A percentile compares a stretch with the other conserved stretches of the same genome.
phyloP scores from a whole-genome alignment of 2,113 vertebrate species.

The Solea senegalensis region DNA sequence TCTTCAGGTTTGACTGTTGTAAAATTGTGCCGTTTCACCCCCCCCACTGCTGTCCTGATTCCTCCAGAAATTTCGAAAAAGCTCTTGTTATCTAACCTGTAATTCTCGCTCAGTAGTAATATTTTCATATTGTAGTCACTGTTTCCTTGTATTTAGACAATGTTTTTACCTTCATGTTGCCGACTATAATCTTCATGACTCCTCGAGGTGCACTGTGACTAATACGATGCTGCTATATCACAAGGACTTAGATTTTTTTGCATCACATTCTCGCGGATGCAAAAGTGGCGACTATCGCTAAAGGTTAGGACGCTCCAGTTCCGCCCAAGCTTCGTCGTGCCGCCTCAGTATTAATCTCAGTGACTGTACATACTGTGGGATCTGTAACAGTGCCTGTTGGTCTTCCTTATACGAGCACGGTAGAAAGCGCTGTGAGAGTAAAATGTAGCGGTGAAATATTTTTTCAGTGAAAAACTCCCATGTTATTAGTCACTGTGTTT shows the following conservation, averaged over 20 bases:
- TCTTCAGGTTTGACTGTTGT: constrained; percentile 69
- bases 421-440: constrained; percentile 4
- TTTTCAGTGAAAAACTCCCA: constrained; percentile 1
- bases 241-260: constrained; percentile 57
- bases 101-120: constrained; percentile 63
- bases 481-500: constrained; percentile 35
- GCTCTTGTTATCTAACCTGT: constrained; percentile 55
- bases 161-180: constrained; percentile 65
- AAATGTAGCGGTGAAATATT: constrained; percentile 38
- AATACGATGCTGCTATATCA: constrained; percentile 77
- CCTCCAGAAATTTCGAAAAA: constrained; percentile 47
- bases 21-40: constrained; percentile 51
- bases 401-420: constrained; percentile 51
- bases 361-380: constrained; percentile 40
- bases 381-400: constrained; percentile 36
- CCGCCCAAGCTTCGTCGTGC: constrained; percentile 34
- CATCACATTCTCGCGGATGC: constrained; percentile 38
- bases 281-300: constrained; percentile 25
- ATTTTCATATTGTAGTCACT: constrained; percentile 74
- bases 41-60: background rate
- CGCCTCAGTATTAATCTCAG: constrained; percentile 44
- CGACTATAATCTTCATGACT: constrained; percentile 54
- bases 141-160: constrained; percentile 62
- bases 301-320: constrained; percentile 39
- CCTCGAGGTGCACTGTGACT: constrained; percentile 77